A percentile compares a stretch with the other conserved stretches of the same genome.
Evolutionary conservation across 2,797 vertebrate genomes (phyloP).

Genomic region (Sphenodon punctatus): DNA sequence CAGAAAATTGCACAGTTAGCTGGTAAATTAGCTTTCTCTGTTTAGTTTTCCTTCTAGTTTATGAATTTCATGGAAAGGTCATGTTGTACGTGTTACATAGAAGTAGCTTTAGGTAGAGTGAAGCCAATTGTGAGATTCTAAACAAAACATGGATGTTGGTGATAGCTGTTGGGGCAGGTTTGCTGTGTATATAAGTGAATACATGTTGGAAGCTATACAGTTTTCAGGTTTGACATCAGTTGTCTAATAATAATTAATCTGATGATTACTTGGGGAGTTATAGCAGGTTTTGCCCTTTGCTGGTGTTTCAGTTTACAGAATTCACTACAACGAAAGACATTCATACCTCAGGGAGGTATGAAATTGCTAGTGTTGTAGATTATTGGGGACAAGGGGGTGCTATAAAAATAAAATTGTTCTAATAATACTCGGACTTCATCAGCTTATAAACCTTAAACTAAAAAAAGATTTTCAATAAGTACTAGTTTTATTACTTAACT

Average conservation of each 20-base stretch:
- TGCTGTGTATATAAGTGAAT: neutral
- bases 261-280: neutral
- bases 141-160: neutral
- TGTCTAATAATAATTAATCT: neutral
- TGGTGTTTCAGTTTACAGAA: neutral
- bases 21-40: constrained; percentile 67
- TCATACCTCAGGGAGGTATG: neutral
- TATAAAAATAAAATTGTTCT: too few species aligned
- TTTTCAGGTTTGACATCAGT: neutral
- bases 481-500: neutral
- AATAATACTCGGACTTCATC: too few species aligned
- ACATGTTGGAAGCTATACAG: neutral
- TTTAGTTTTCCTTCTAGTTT: neutral
- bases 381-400: too few species aligned
- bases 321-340: neutral
- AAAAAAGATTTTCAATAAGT: neutral
- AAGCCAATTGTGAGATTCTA: neutral
- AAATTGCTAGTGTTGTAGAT: neutral
- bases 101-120: neutral
- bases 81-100: neutral
- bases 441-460: too few species aligned
- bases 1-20: constrained; percentile 90
- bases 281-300: neutral
- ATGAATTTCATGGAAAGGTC: neutral
- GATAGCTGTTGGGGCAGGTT: neutral